Percentiles rank a stretch among this genome's conserved stretches.
phyloP scores from a whole-genome alignment of 2,113 vertebrate genomes.

The Amphilophus citrinellus region DNA sequence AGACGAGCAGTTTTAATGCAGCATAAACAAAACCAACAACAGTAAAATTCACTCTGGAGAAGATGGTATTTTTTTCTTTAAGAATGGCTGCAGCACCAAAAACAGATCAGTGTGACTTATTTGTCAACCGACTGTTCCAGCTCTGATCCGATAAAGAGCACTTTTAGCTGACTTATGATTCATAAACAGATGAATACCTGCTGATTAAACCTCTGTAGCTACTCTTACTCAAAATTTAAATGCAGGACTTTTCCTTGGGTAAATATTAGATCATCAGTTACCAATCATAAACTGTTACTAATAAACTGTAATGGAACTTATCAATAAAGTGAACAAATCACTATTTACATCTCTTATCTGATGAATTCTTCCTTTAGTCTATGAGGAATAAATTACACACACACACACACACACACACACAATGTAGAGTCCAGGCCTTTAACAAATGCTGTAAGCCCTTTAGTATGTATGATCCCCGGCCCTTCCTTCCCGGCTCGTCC shows the following conservation, averaged over 20 bases:
- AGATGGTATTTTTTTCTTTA: neutral
- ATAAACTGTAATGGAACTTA: neutral
- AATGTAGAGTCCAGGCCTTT: neutral
- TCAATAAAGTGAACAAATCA: constrained; percentile 5
- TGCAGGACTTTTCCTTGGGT: neutral
- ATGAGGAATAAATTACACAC: neutral
- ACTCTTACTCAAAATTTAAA: neutral
- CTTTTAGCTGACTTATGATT: neutral
- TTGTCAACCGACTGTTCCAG: neutral
- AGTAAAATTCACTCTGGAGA: neutral
- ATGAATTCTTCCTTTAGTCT: neutral
- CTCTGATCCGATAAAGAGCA: neutral
- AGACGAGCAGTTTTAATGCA: neutral
- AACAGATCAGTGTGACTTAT: neutral
- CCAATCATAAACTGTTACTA: neutral
- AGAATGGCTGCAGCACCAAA: neutral
- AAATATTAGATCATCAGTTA: neutral
- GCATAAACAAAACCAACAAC: neutral
- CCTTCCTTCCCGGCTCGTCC: constrained; percentile 57
- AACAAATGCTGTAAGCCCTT: constrained; percentile 17
- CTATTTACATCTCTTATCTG: neutral
- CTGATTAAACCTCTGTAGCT: neutral
- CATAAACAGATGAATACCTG: neutral
- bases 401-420: neutral
- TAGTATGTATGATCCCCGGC: constrained; percentile 39